A percentile compares a stretch with the other conserved stretches of the same genome.
Evolutionary conservation across 2,797 vertebrate species (phyloP).

Genomic region (Gallinago stenura): DNA sequence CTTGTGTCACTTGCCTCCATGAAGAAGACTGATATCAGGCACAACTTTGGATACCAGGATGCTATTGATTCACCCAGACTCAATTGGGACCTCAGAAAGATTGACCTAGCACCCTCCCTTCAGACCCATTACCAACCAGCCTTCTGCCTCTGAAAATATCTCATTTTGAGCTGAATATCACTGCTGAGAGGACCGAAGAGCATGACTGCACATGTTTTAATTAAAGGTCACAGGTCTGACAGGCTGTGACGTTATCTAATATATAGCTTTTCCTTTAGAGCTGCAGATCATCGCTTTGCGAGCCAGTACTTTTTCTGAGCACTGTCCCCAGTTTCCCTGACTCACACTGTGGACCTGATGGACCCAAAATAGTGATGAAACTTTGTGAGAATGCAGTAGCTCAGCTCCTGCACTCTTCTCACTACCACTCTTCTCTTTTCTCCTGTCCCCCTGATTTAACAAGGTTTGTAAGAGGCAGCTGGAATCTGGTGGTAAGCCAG

Average conservation of each 20-base stretch:
- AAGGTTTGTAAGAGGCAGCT: background rate
- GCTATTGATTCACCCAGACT: background rate
- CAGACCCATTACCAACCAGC: background rate
- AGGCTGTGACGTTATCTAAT: background rate
- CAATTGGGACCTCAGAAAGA: background rate
- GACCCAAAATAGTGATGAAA: background rate
- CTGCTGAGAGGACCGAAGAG: background rate
- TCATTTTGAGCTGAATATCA: background rate
- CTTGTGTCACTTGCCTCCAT: background rate
- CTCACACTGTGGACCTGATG: background rate
- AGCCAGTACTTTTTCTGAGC: background rate
- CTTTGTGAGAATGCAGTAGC: background rate
- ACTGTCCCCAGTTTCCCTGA: background rate
- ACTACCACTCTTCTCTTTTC: background rate
- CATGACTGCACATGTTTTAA: conserved; percentile 35
- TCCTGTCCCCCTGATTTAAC: background rate
- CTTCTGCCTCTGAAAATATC: background rate
- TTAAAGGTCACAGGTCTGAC: conserved; percentile 40
- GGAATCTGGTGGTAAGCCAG: background rate
- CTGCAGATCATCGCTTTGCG: background rate
- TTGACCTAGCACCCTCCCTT: background rate
- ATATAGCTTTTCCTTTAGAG: background rate
- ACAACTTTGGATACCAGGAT: background rate
- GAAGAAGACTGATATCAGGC: background rate
- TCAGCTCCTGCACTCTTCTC: background rate